phyloP scores from a whole-genome alignment of 1,140 invertebrate genomes.

The Thereuonema tuberculata region DNA sequence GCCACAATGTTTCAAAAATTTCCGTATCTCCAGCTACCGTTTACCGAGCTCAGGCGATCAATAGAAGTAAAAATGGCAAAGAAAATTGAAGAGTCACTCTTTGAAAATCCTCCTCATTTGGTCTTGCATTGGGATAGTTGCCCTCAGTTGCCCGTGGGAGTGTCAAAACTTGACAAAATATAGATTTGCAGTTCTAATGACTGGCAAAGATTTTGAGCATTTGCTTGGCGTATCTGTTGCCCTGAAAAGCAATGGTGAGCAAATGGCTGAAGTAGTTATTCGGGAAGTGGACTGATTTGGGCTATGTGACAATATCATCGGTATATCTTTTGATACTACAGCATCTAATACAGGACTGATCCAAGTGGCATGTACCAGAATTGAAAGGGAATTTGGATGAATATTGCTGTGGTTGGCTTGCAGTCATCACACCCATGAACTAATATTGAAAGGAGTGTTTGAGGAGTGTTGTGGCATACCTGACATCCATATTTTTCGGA shows the following conservation, averaged over 20 bases:
- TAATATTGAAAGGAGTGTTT: not conserved
- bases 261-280: constrained; percentile 13
- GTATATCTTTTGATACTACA: constrained; percentile 11
- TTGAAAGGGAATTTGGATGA: constrained; percentile 7
- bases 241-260: constrained; percentile 11
- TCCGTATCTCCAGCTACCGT: not conserved
- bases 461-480: not conserved
- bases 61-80: constrained; percentile 13
- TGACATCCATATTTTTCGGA: constrained; percentile 13
- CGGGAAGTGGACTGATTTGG: constrained; percentile 10
- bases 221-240: constrained; percentile 8
- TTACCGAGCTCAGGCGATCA: constrained; percentile 7
- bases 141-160: constrained; percentile 6
- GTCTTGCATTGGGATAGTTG: constrained; percentile 13
- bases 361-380: constrained; percentile 11
- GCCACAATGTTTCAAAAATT: not conserved
- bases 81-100: constrained; percentile 13
- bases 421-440: constrained; percentile 9
- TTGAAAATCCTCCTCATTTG: constrained; percentile 10
- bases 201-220: not conserved
- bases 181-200: not conserved
- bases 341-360: constrained; percentile 12
- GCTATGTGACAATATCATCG: constrained; percentile 12
- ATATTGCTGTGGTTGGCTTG: constrained; percentile 9
- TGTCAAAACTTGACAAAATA: constrained; percentile 10